Evolutionary conservation across 30 jellyfish, hydroid and myxozoan species (phyloP), one percentile per base, ranked within the genome.

Genomic region (Hydractinia symbiolongicarpus): DNA sequence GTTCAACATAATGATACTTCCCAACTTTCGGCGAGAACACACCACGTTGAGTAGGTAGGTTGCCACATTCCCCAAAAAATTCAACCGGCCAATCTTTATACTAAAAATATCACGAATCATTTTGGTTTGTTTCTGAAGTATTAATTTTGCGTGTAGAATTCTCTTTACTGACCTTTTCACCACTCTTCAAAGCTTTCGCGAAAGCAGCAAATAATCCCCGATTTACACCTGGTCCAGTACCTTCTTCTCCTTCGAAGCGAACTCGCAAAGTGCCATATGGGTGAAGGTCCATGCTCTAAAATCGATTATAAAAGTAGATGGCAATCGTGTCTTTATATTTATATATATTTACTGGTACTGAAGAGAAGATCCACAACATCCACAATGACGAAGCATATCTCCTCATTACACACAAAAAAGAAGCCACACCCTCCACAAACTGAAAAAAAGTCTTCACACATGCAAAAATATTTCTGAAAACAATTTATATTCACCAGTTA

Each of bases 161-260:
- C 78, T 30, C 44, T 30, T 30, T 30, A 30, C 44, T 30, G 4
- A 79, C 88, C 85, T 79, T 79, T 21, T 79, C 72, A 6, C 88
- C 88, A 5, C 54, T 66, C 53, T 77, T 77, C 8, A 77, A 79
- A 17, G 85, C 85, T 61, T 77, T 89, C 14, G 97, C 95, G 76
- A 89, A 89, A 8, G 95, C 95, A 7, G 97, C 85, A 81, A 89
- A 89, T 40, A 89, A 89, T 0, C 97, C n/a, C 7, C 97, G 88
- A 64, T 81, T 84, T 5, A 89, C 97, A 50, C 97, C 97, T n/a
- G 97, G 97, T n/a, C 97, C 97, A 11, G 97, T 81, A 17, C 97
- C 97, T 62, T 89, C 97, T 66, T 89, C 97, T 2, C 97, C 97
- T 77, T 89, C 97, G 50, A 89, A 89, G 21, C 95, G 95, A 20